Evolutionary conservation across 1,140 invertebrate species (phyloP), one percentile per base, ranked within the genome.

Genomic region (Parapsyche elsis): DNA sequence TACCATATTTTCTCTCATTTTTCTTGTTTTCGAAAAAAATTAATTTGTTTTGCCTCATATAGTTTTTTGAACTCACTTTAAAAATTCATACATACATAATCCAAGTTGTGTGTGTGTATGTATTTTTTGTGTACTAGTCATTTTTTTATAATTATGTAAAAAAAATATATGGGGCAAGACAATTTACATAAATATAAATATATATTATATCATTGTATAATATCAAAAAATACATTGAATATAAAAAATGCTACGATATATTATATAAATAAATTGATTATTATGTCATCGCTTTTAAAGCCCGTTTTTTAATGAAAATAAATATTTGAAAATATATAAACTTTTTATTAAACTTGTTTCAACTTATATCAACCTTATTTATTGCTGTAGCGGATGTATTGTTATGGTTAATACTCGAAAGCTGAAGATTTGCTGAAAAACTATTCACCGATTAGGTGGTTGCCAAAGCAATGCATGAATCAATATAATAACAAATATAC

Each of bases 231-330:
- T 78, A 67, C 26, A 24, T 67, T 59, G 78, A 19, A 81, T 49
- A 81, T 81, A 81, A 81, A 75, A 74, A 80, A 79, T 81, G 81
- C 81, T 81, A 81, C 74, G 64, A 74, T 67, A 81, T 79, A 81
- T 81, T 81, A 81, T 81, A 81, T 81, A 53, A 81, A 81, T 81
- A 79, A 45, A 81, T 76, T 79, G 78, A 79, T 73, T 77, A 81
- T 81, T 81, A 81, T 81, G 81, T 81, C 81, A 81, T 81, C 77
- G 81, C 81, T 81, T 81, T 81, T 77, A 71, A 70, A 81, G 81
- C 81, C 81, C 81, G 81, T 81, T 81, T 81, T 81, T 81, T 81
- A 81, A 81, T 78, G 75, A 81, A 81, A 81, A 81, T 81, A 81
- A 81, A 81, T 80, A 81, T 75, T 81, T 78, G 81, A 79, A 81